These are phyloP conservation scores for Amblyraja radiata DNA, from an alignment of 2,797 vertebrate species.

Conservation along the genomic window DNA sequence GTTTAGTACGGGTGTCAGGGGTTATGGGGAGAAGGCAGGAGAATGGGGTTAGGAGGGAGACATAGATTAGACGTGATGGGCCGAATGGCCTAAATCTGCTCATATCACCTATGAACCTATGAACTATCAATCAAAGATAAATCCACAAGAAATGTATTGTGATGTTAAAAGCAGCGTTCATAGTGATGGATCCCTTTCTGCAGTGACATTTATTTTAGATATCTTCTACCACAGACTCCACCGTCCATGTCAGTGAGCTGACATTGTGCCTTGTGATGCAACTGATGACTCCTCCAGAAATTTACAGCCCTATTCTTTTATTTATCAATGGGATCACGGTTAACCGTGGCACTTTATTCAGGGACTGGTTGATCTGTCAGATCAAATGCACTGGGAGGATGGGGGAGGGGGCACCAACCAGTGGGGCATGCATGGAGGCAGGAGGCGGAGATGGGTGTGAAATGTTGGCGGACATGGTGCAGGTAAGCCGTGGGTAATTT, in stretches of 20 bases:
- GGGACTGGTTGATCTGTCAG: not conserved
- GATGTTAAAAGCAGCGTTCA: not conserved
- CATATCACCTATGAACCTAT: too few relatives aligned
- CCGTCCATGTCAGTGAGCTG: not conserved
- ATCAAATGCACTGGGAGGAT: not conserved
- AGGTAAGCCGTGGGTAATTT: not conserved
- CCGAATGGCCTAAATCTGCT: too few relatives aligned
- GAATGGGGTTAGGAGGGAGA: too few relatives aligned
- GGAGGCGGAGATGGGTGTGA: too few relatives aligned
- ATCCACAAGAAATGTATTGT: not conserved
- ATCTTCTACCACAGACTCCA: not conserved
- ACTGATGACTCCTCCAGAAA: not conserved
- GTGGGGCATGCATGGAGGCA: too few relatives aligned
- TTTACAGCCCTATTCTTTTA: not conserved
- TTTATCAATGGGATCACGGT: not conserved
- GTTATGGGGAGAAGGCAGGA: too few relatives aligned
- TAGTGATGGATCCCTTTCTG: not conserved
- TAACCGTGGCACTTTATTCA: too few relatives aligned
- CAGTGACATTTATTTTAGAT: not conserved
- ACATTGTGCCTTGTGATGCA: not conserved
- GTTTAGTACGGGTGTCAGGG: too few relatives aligned
- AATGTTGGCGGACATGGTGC: not conserved
- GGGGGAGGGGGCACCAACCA: not conserved
- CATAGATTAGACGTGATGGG: too few relatives aligned
- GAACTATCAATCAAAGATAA: not conserved